phyloP scores from a whole-genome alignment of 1,140 invertebrate species.

The Eurosta solidaginis region DNA sequence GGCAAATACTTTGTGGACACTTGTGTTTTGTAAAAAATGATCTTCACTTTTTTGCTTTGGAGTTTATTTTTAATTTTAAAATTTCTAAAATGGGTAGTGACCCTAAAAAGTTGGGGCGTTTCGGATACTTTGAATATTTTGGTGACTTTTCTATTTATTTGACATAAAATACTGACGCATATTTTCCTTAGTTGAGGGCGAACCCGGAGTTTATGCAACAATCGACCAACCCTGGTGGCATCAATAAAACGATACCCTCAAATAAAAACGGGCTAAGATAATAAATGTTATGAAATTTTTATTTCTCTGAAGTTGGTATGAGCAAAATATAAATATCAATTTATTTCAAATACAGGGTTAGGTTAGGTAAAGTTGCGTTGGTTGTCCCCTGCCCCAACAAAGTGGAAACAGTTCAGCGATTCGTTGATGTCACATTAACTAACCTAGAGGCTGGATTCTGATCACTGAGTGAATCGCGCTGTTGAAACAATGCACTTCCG shows the following conservation, averaged over 20 bases:
- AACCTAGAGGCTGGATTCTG: too few relatives aligned
- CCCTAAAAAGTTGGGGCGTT: neutral
- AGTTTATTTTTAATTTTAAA: neutral
- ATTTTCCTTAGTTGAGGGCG: too few relatives aligned
- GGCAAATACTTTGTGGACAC: neutral
- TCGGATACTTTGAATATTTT: neutral
- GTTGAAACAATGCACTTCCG: too few relatives aligned
- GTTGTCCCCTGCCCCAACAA: too few relatives aligned
- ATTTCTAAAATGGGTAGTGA: neutral
- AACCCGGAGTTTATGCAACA: neutral
- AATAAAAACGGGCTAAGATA: neutral
- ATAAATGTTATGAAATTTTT: neutral
- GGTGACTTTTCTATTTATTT: neutral
- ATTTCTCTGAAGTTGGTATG: too few relatives aligned
- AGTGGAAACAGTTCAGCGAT: too few relatives aligned
- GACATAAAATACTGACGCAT: neutral
- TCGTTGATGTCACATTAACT: too few relatives aligned
- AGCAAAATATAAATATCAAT: too few relatives aligned
- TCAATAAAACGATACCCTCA: too few relatives aligned
- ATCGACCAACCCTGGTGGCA: neutral
- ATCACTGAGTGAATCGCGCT: too few relatives aligned
- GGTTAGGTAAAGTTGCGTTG: too few relatives aligned
- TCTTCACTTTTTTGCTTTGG: neutral
- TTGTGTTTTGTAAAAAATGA: conserved; percentile 7
- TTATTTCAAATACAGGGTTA: too few relatives aligned